These are phyloP conservation scores for Steromphala cineraria DNA, from an alignment of 2,888 invertebrate genomes.

Conservation along the genomic window DNA sequence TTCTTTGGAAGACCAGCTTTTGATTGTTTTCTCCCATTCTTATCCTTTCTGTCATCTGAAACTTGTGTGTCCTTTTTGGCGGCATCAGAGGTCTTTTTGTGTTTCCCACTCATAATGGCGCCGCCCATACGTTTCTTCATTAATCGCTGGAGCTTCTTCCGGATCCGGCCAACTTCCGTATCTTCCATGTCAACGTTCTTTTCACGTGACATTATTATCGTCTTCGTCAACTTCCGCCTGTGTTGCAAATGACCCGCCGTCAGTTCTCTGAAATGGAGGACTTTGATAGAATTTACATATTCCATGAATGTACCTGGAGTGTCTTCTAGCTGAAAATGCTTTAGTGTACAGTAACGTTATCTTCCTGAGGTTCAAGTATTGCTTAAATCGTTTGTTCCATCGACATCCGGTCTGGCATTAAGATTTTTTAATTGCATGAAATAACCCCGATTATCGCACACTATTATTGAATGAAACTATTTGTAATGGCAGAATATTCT, in stretches of 20 bases:
- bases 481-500: too few species aligned
- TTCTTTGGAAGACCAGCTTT: too few species aligned
- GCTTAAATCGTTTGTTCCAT: too few species aligned
- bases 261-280: conserved; percentile 53
- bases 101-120: not conserved
- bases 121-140: conserved; percentile 59
- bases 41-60: not conserved
- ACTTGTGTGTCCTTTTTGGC: not conserved
- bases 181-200: conserved; percentile 56
- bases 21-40: not conserved
- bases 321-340: not conserved
- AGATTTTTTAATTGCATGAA: too few species aligned
- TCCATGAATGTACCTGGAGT: not conserved
- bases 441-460: too few species aligned
- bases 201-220: conserved; percentile 54
- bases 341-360: not conserved
- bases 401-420: too few species aligned
- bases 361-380: too few species aligned
- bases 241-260: conserved; percentile 65
- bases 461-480: too few species aligned
- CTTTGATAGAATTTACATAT: not conserved
- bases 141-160: conserved; percentile 56
- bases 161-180: conserved; percentile 62
- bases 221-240: conserved; percentile 55
- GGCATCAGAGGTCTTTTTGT: not conserved